Conservation (phyloP, 2,113 vertebrate species). For the Zapus hudsonius region DNA sequence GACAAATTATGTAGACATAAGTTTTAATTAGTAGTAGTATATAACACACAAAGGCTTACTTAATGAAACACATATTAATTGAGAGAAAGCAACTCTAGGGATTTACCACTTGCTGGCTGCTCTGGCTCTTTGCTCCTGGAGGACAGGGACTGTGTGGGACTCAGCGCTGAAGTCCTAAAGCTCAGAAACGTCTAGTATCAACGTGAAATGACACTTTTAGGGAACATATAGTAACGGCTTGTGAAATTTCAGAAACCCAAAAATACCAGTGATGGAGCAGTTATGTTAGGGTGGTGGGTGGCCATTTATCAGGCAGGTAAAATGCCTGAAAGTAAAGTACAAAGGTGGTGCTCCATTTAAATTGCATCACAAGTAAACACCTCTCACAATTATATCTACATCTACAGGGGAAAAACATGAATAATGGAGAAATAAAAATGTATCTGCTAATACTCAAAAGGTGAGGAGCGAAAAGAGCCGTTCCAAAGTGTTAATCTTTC, state of each 20-base stretch:
- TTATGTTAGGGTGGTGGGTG: not conserved
- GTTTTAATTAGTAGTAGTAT: not conserved
- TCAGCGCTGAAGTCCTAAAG: not conserved
- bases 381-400: not conserved
- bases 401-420: not conserved
- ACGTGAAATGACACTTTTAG: not conserved
- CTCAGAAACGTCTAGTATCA: not conserved
- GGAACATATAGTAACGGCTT: constrained; percentile 15
- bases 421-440: not conserved
- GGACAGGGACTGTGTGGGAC: not conserved
- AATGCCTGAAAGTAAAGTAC: constrained; percentile 37
- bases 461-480: not conserved
- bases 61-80: not conserved
- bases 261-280: not conserved
- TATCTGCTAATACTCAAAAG: not conserved
- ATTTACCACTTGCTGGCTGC: not conserved
- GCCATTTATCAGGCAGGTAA: not conserved
- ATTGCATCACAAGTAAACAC: not conserved
- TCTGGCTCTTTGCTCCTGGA: not conserved
- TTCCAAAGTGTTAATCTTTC: not conserved
- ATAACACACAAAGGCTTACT: not conserved
- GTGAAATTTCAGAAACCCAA: not conserved
- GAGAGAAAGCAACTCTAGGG: not conserved
- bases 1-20: constrained; percentile 49
- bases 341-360: not conserved